Conservation (phyloP, 1,140 invertebrate species). For the Cotesia typhae region DNA sequence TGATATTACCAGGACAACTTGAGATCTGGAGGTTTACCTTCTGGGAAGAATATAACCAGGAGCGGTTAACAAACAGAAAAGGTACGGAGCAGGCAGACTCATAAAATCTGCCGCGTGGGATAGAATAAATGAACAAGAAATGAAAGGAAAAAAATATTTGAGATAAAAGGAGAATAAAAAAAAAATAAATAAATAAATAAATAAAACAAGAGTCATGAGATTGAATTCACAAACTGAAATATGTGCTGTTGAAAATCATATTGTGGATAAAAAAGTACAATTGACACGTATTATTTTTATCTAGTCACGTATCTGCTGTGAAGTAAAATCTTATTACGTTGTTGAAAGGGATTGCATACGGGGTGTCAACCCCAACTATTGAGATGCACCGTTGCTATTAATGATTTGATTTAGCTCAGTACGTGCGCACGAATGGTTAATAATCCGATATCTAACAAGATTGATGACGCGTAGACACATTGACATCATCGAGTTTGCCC, state of each 20-base stretch:
- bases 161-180: background rate
- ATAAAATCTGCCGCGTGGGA: constrained; percentile 12
- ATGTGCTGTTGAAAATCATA: background rate
- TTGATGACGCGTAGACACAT: constrained; percentile 7
- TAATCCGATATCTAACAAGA: constrained; percentile 17
- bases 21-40: background rate
- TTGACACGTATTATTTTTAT: background rate
- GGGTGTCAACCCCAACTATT: constrained; percentile 3
- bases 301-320: background rate
- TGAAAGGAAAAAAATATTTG: background rate
- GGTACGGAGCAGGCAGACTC: background rate
- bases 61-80: constrained; percentile 5
- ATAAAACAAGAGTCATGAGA: background rate
- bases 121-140: constrained; percentile 13
- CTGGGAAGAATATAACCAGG: constrained; percentile 15
- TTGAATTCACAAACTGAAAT: background rate
- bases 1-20: too few species aligned
- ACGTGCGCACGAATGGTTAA: background rate
- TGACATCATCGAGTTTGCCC: background rate
- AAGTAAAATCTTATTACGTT: constrained; percentile 7
- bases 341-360: background rate
- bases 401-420: background rate
- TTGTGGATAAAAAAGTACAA: background rate
- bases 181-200: too few species aligned
- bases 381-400: background rate